A percentile compares a stretch with the other conserved stretches of the same genome.
phyloP scores from a whole-genome alignment of 2,113 vertebrate genomes.

The Acanthisitta chloris region DNA sequence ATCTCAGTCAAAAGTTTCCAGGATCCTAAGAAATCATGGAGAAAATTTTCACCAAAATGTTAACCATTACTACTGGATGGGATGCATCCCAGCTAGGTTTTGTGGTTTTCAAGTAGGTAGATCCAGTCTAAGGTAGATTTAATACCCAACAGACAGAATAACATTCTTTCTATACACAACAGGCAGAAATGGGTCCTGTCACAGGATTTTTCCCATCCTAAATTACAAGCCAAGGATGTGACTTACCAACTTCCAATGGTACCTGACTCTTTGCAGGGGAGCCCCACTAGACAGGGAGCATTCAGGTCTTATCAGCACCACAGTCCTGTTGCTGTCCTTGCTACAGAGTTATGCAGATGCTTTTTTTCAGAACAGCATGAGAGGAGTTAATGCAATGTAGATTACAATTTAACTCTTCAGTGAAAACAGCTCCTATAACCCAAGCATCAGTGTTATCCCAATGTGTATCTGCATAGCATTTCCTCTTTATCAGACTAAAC shows the following conservation, averaged over 20 bases:
- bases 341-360: background rate
- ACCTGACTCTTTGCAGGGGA: background rate
- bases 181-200: background rate
- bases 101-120: background rate
- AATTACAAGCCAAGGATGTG: background rate
- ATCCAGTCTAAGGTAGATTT: background rate
- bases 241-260: background rate
- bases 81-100: background rate
- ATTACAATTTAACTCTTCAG: background rate
- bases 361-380: background rate
- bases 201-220: background rate
- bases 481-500: background rate
- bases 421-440: background rate
- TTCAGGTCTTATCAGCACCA: background rate
- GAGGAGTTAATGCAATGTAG: background rate
- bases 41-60: background rate
- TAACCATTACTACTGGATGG: background rate
- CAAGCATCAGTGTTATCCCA: background rate
- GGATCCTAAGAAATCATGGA: background rate
- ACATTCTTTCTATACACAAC: background rate
- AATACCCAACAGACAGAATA: background rate
- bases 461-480: accelerated
- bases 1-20: background rate
- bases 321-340: background rate
- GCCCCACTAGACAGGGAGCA: background rate